Conservation (phyloP, 2,888 invertebrate species). For the Diabrotica balteata region DNA sequence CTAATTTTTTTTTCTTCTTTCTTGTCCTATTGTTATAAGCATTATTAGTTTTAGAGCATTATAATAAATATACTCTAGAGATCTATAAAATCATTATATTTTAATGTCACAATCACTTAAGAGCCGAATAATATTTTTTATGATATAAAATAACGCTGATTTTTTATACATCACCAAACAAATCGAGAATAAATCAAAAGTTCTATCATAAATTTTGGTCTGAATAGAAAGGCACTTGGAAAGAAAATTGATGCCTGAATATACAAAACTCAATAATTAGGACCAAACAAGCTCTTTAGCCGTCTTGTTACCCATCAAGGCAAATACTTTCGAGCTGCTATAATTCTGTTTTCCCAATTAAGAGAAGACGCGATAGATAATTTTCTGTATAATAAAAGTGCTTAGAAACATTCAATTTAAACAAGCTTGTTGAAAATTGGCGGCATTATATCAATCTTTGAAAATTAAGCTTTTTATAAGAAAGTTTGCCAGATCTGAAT, state of each 20-base stretch:
- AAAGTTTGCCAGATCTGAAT: too few species aligned
- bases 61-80: too few species aligned
- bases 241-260: constrained; percentile 3
- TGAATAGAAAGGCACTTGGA: neutral
- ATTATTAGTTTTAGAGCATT: too few species aligned
- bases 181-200: neutral
- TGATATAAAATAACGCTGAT: too few species aligned
- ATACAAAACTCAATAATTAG: constrained; percentile 1
- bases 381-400: neutral
- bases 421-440: neutral
- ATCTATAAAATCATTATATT: too few species aligned
- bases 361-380: constrained; percentile 4
- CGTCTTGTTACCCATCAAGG: constrained; percentile 6
- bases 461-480: neutral
- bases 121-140: too few species aligned
- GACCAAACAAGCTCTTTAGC: constrained; percentile 4
- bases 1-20: too few species aligned
- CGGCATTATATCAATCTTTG: neutral
- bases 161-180: too few species aligned
- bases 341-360: constrained; percentile 12
- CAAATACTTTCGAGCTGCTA: constrained; percentile 8
- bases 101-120: too few species aligned
- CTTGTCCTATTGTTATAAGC: too few species aligned
- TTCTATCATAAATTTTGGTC: constrained; percentile 1
- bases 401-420: constrained; percentile 5